Evolutionary conservation across 2,113 vertebrate species (phyloP), one percentile per base, ranked within the genome.

Genomic region (Cottus gobio): DNA sequence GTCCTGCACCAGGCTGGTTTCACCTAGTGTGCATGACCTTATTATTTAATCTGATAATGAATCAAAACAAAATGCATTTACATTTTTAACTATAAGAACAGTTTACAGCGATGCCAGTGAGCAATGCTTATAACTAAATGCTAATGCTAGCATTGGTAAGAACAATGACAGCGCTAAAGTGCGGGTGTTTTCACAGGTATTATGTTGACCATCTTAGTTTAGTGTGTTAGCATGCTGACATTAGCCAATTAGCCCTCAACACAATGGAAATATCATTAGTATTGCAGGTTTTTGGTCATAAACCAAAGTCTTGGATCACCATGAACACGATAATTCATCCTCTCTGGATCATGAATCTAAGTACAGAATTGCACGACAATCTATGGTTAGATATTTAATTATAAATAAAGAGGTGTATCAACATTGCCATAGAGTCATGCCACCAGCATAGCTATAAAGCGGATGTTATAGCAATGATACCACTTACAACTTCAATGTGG

Each of bases 51-150:
- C 1, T 4, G 24, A 15, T 18, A 6, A 39, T 57, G 39, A 42
- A 80, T 76, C 39, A 76, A 24, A 56, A 69, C 26, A 37, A 64
- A 69, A 61, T 46, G 52, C 9, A 56, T 42, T 62, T 46, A 24
- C 9, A 67, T 62, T 76, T 18, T 30, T 13, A 5, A 18, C 7
- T 39, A 5, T 30, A 67, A 26, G 26, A 36, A 24, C 34, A 9
- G n/a, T 11, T 54, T 26, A 12, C 52, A 12, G 52, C 11, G 1
- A 13, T 26, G 50, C 50, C n/a, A 24, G 18, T 20, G 46, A 20
- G 46, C 18, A 7, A 18, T 24, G 50, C 50, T 54, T 54, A n/a
- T 24, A 54, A 54, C 50, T 12, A 26, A 24, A 54, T 24, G 10
- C n/a, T 24, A 54, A 54, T 24, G 37, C 5, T 57, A 39, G 8